Percentiles rank a stretch among this genome's conserved stretches.
Evolutionary conservation across 2,888 invertebrate species (phyloP).

Genomic region (Synergus itoensis): DNA sequence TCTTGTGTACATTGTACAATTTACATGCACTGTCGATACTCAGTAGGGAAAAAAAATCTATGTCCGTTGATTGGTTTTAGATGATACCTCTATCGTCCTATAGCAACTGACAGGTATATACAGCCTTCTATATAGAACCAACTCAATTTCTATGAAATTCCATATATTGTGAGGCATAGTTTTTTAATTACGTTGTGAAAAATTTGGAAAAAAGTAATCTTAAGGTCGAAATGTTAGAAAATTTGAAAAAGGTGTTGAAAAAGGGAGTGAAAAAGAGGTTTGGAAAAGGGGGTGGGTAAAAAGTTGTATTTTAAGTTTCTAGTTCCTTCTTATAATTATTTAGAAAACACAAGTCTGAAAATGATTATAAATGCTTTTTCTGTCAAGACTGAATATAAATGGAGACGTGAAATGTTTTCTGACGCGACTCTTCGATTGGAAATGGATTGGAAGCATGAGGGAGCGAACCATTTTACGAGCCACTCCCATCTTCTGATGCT

Average conservation of each 20-base stretch:
- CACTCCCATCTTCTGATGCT: conserved; percentile 1
- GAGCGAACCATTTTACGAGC: conserved; percentile 57
- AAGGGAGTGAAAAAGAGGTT: too few relatives aligned
- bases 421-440: conserved; percentile 64
- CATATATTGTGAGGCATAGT: too few relatives aligned
- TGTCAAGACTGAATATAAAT: neutral
- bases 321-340: too few relatives aligned
- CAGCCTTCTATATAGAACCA: neutral
- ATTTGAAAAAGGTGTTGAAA: too few relatives aligned
- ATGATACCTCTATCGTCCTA: neutral
- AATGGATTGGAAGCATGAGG: conserved; percentile 61
- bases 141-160: neutral
- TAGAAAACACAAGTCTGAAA: neutral
- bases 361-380: neutral
- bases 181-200: too few relatives aligned
- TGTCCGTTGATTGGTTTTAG: neutral
- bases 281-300: too few relatives aligned
- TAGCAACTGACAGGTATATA: neutral
- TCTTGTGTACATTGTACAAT: neutral
- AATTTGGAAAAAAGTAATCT: too few relatives aligned
- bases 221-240: too few relatives aligned
- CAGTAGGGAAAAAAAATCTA: neutral
- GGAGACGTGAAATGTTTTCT: neutral
- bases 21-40: neutral
- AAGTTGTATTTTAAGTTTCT: too few relatives aligned